phyloP scores from a whole-genome alignment of 2,797 vertebrate species.

The Clarias fuscus region DNA sequence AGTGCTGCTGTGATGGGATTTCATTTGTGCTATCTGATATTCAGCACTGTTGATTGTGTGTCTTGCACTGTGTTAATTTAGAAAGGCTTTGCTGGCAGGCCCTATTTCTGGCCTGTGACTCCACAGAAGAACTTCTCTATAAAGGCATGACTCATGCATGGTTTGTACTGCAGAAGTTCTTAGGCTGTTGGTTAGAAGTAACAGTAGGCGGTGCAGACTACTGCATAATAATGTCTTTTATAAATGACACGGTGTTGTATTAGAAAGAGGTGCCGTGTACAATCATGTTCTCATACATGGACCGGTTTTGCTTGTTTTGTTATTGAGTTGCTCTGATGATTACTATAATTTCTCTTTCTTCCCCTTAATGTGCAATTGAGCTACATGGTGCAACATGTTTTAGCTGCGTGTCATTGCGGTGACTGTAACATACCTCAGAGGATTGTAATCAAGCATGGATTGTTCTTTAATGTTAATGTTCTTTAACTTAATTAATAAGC shows the following conservation, averaged over 20 bases:
- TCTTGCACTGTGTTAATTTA: constrained; percentile 27
- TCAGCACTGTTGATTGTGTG: background rate
- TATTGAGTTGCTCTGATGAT: background rate
- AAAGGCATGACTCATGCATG: constrained; percentile 37
- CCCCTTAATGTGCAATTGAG: background rate
- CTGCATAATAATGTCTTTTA: background rate
- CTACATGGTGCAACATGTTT: background rate
- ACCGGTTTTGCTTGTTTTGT: constrained; percentile 13
- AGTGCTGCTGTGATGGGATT: constrained; percentile 1
- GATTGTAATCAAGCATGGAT: background rate
- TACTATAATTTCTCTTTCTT: background rate
- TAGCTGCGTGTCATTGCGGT: background rate
- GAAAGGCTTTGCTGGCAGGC: constrained; percentile 36
- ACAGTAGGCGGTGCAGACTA: background rate
- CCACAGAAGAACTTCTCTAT: constrained; percentile 19
- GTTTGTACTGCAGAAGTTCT: constrained; percentile 16
- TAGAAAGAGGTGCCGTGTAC: background rate
- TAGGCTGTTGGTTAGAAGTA: background rate
- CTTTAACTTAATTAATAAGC: background rate
- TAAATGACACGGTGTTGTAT: background rate
- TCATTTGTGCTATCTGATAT: constrained; percentile 27
- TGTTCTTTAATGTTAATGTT: background rate
- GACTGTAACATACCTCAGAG: background rate
- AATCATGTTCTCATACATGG: background rate
- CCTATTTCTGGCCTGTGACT: constrained; percentile 40